A percentile compares a stretch with the other conserved stretches of the same genome.
phyloP scores from a whole-genome alignment of 2,888 invertebrate species.

The Cotesia congregata region DNA sequence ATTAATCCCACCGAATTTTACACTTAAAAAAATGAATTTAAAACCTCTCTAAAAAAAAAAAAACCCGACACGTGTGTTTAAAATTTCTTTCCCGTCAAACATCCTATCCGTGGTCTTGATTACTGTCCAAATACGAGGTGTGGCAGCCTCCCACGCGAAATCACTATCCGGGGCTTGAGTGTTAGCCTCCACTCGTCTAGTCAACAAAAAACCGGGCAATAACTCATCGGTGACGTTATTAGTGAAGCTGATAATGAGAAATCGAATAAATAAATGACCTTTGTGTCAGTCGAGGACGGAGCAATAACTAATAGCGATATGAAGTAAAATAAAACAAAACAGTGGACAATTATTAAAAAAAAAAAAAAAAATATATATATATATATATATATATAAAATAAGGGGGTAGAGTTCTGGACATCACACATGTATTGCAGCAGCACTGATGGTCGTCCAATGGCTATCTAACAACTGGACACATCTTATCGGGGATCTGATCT shows the following conservation, averaged over 20 bases:
- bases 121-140: constrained; percentile 68
- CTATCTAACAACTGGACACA: constrained; percentile 63
- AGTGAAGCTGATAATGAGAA: constrained; percentile 21
- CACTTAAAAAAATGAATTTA: neutral
- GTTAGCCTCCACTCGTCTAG: too few species aligned
- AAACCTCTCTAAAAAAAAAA: neutral
- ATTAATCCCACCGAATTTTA: too few species aligned
- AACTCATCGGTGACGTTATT: constrained; percentile 19
- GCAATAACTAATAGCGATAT: neutral
- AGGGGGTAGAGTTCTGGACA: too few species aligned
- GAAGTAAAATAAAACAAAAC: neutral
- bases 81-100: constrained; percentile 10
- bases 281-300: neutral
- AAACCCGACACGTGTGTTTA: constrained; percentile 24
- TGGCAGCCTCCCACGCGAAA: constrained; percentile 65
- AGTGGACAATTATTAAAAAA: neutral
- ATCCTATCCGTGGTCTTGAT: constrained; percentile 46
- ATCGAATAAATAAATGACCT: neutral
- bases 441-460: constrained; percentile 50
- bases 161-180: neutral
- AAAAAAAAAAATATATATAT: too few species aligned
- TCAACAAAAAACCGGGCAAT: constrained; percentile 25
- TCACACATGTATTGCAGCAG: constrained; percentile 6
- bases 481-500: constrained; percentile 65
- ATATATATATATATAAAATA: too few species aligned